Conservation (phyloP, 1,140 invertebrate species). For the Aricia agestis region DNA sequence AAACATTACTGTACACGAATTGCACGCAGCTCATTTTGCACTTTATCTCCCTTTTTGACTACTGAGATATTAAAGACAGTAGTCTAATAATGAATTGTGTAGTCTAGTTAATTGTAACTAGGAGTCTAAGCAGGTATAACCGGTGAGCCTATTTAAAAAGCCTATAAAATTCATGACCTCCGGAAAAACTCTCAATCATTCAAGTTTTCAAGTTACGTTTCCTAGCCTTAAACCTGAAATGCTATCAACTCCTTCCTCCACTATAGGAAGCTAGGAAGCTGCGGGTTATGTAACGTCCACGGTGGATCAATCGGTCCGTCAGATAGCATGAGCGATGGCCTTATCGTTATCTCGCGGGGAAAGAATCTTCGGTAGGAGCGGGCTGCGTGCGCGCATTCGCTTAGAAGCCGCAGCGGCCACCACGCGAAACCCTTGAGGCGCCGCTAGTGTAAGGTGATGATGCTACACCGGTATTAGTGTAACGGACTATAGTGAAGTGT, state of each 20-base stretch:
- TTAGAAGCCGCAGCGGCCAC: constrained; percentile 61
- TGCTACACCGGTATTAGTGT: constrained; percentile 55
- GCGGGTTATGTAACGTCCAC: neutral
- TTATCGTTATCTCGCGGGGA: constrained; percentile 64
- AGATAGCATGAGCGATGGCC: constrained; percentile 71
- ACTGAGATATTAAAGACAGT: too few species aligned
- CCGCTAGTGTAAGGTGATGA: constrained; percentile 48
- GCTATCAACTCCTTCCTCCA: neutral
- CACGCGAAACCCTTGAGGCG: constrained; percentile 64
- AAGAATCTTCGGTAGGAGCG: constrained; percentile 55
- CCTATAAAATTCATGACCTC: too few species aligned
- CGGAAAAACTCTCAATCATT: too few species aligned
- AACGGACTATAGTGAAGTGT: constrained; percentile 64
- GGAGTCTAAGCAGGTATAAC: too few species aligned
- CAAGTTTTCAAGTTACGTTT: too few species aligned
- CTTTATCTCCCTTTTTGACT: too few species aligned
- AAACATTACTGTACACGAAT: too few species aligned
- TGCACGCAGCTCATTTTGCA: too few species aligned
- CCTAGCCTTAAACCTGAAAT: neutral
- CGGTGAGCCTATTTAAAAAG: too few species aligned
- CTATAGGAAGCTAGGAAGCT: neutral
- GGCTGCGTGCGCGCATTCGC: constrained; percentile 59
- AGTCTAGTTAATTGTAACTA: too few species aligned
- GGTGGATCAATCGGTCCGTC: constrained; percentile 59
- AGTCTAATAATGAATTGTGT: too few species aligned